Evolutionary conservation across 2,113 vertebrate genomes (phyloP).

Genomic region (Crypturellus undulatus): DNA sequence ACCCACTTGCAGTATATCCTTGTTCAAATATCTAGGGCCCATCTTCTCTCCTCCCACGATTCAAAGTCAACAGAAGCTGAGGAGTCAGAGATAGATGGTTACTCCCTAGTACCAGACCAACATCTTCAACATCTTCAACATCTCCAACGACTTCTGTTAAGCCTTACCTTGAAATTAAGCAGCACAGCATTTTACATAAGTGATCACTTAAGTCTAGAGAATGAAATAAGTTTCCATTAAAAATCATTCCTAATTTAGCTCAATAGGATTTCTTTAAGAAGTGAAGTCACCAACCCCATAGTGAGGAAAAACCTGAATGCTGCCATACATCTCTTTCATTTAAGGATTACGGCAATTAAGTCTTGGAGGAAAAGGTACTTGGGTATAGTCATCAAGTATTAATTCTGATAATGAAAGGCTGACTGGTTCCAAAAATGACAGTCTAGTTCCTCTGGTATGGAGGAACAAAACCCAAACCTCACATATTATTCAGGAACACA

Average conservation of each 20-base stretch:
- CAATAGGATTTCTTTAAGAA: background rate
- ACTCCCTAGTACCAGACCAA: background rate
- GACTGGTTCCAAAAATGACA: background rate
- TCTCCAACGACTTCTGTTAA: background rate
- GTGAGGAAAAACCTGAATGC: background rate
- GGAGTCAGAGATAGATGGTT: background rate
- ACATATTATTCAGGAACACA: background rate
- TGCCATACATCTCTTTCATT: background rate
- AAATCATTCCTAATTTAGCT: background rate
- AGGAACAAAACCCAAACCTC: background rate
- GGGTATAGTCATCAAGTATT: background rate
- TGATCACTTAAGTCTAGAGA: background rate
- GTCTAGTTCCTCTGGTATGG: background rate
- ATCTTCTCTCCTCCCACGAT: background rate
- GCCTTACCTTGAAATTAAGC: background rate
- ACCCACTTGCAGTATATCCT: background rate
- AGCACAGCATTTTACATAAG: background rate
- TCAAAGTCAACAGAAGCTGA: background rate
- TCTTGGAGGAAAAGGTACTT: background rate
- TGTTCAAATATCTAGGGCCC: background rate
- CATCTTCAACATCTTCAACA: background rate
- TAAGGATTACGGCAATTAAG: background rate
- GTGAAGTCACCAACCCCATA: background rate
- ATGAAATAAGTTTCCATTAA: background rate
- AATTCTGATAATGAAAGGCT: background rate